Base-by-base conservation (phyloP, 2,888 invertebrate genomes). In the Eilema caniola region DNA sequence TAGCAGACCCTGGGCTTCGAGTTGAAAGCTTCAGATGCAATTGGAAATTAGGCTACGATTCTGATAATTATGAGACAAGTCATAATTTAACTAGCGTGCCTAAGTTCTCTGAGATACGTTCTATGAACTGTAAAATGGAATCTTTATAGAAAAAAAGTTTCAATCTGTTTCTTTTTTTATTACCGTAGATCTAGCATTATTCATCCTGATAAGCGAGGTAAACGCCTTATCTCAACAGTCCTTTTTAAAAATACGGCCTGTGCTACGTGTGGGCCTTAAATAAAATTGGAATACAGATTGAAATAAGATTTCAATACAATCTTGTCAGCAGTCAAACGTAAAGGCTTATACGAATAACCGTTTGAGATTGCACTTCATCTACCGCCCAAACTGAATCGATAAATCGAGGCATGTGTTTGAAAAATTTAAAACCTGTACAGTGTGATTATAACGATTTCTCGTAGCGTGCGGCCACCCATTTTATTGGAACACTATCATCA, bases 271-370 rank as follows among this genome's bases (percentile, higher is more conserved):
- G 7, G 1, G n/a, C n/a, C 53, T 53, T 53, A 53, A 53, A 53
- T 53, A 53, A 53, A 53, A 53, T 53, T n/a, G n/a, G 53, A 53
- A 53, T 53, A 53, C 8, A n/a, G n/a, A 53, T 53, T 53, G 20
- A 20, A 53, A 53, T 53, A 10, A 53, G 53, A 53, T 53, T 53
- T 53, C n/a, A 53, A 53, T n/a, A 53, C 10, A n/a, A 53, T 53
- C 53, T 53, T 53, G n/a, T 53, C 10, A n/a, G 53, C n/a, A 53
- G 53, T n/a, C 53, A 53, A 53, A 53, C 53, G 53, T 53, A n/a
- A 47, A 20, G 20, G n/a, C 47, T 47, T 47, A 47, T 47, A 7
- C 20, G 47, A 47, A 41, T 4, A 47, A 20, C 7, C 20, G 12
- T 20, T 33, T 47, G 7, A 7, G 16, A 16, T 47, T 20, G 1